Evolutionary conservation across 2,888 invertebrate species (phyloP).

Genomic region (Cremastobaeus sp.): DNA sequence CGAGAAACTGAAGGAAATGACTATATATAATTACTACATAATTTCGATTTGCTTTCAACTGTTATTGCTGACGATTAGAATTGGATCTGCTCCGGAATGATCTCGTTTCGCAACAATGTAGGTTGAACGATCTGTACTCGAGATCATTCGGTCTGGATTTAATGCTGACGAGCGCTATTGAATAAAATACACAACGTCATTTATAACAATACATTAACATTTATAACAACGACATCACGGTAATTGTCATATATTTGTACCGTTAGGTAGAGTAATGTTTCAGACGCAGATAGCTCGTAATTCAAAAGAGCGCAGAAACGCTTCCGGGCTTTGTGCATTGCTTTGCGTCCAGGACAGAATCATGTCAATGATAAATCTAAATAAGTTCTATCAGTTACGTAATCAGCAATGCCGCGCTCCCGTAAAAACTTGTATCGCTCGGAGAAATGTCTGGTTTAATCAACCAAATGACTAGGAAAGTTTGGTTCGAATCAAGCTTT

Average conservation of each 20-base stretch:
- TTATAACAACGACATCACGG: slow-evolving; percentile 22
- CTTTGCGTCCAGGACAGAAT: slow-evolving; percentile 29
- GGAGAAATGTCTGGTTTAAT: slow-evolving; percentile 20
- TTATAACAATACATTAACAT: slow-evolving; percentile 35
- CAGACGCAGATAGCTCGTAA: slow-evolving; percentile 31
- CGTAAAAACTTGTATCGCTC: not conserved
- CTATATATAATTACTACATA: no score
- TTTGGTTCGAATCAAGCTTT: not conserved
- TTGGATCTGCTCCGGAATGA: no score
- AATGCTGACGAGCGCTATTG: slow-evolving; percentile 19
- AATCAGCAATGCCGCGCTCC: slow-evolving; percentile 3
- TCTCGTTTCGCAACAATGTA: slow-evolving; percentile 10
- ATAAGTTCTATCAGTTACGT: slow-evolving; percentile 33
- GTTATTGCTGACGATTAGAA: no score
- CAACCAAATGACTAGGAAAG: slow-evolving; percentile 7
- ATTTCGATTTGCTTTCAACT: no score
- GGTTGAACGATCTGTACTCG: slow-evolving; percentile 4
- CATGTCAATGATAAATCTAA: slow-evolving; percentile 41
- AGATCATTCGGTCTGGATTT: slow-evolving; percentile 5
- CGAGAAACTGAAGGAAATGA: no score
- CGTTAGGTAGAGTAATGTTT: slow-evolving; percentile 26
- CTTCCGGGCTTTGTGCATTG: slow-evolving; percentile 44
- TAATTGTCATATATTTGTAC: slow-evolving; percentile 31
- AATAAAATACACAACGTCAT: slow-evolving; percentile 22
- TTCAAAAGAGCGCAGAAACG: slow-evolving; percentile 35